Percentiles rank a stretch among this genome's conserved stretches.
phyloP scores from a whole-genome alignment of 2,797 vertebrate genomes.

The Aselliscus stoliczkanus region DNA sequence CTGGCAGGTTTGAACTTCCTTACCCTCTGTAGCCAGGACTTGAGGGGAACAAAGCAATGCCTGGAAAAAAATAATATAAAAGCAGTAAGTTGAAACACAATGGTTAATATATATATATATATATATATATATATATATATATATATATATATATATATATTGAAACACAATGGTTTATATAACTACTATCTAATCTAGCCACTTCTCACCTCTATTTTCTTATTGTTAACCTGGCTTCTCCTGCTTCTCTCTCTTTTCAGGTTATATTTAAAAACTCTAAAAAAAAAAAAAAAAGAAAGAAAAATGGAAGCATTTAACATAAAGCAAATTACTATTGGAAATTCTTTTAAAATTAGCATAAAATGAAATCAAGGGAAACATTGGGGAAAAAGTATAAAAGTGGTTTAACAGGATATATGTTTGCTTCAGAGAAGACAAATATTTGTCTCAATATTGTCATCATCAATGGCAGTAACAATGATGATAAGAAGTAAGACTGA shows the following conservation, averaged over 20 bases:
- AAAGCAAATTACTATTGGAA: background rate
- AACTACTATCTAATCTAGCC: background rate
- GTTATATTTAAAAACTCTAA: background rate
- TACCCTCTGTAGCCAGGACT: background rate
- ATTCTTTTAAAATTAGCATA: background rate
- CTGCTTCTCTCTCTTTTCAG: background rate
- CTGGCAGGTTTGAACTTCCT: background rate
- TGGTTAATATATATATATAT: too few species aligned
- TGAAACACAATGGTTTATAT: background rate
- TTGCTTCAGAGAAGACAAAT: background rate
- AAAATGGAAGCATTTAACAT: background rate
- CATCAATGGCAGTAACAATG: background rate
- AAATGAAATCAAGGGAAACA: background rate
- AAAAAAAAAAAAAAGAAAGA: too few species aligned
- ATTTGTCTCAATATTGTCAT: background rate
- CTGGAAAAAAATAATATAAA: background rate
- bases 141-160: too few species aligned
- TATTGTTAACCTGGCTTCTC: background rate
- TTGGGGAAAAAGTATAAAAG: background rate
- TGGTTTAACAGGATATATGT: background rate
- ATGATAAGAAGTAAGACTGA: background rate
- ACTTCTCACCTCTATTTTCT: background rate
- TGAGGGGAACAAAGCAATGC: background rate
- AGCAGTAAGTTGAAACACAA: background rate
- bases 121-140: too few species aligned